A percentile compares a stretch with the other conserved stretches of the same genome.
These are phyloP conservation scores for Cynodonichthys magdalenae DNA, from an alignment of 2,797 vertebrate species.

Conservation along the genomic window DNA sequence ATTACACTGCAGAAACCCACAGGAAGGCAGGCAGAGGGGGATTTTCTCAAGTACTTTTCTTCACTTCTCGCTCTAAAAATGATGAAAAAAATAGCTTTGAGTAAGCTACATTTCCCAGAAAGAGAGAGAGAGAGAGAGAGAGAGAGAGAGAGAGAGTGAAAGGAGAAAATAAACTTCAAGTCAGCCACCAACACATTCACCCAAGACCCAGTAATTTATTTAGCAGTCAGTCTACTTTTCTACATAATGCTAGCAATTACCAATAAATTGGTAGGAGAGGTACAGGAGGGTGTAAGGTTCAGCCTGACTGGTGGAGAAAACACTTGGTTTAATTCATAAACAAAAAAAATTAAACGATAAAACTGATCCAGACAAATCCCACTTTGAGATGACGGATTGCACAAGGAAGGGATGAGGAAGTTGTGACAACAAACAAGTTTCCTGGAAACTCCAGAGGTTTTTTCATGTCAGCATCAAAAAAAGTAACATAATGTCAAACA, in stretches of 20 bases:
- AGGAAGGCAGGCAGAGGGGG: conserved; percentile 65
- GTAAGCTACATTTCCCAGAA: conserved; percentile 63
- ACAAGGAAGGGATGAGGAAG: conserved; percentile 35
- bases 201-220: conserved; percentile 79
- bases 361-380: conserved; percentile 78
- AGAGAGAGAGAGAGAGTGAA: conserved; percentile 37
- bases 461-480: conserved; percentile 45
- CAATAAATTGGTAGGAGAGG: conserved; percentile 50
- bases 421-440: conserved; percentile 44
- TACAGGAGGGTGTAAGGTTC: background rate
- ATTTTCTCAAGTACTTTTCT: conserved; percentile 66
- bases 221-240: conserved; percentile 72
- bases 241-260: conserved; percentile 72
- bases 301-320: conserved; percentile 57
- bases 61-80: background rate
- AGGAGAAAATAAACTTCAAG: conserved; percentile 60
- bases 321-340: conserved; percentile 76
- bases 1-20: conserved; percentile 71
- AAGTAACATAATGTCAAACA: conserved; percentile 36
- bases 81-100: conserved; percentile 42
- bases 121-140: conserved; percentile 41
- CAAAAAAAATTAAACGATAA: conserved; percentile 72
- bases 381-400: conserved; percentile 66
- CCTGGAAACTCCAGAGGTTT: conserved; percentile 31
- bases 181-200: conserved; percentile 71